Percentiles rank a stretch among this genome's conserved stretches.
phyloP scores from a whole-genome alignment of 2,888 invertebrate species.

The Agrotis puta region DNA sequence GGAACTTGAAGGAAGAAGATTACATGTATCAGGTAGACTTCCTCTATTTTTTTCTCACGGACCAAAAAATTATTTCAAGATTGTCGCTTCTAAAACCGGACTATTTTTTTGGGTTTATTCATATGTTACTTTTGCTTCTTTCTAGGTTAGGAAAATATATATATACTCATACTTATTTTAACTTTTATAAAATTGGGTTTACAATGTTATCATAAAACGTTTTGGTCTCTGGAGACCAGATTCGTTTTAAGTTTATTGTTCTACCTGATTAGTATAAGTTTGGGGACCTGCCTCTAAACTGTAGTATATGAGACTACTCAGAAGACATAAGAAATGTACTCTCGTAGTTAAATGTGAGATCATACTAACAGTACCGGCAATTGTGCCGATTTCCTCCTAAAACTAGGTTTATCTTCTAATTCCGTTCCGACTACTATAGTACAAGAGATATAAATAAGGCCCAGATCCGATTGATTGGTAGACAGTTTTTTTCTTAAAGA shows the following conservation, averaged over 20 bases:
- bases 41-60: neutral
- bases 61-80: neutral
- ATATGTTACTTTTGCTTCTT: neutral
- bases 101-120: neutral
- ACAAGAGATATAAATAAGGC: neutral
- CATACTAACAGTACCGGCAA: neutral
- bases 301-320: neutral
- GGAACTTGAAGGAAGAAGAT: neutral
- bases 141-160: neutral
- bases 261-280: constrained; percentile 2
- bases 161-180: too few relatives aligned
- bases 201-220: constrained; percentile 3
- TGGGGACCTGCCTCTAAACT: neutral
- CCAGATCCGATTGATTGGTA: neutral
- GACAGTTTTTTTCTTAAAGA: neutral
- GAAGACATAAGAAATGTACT: neutral
- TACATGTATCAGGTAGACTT: too few relatives aligned
- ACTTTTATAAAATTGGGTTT: neutral
- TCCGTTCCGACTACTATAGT: neutral
- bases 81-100: neutral
- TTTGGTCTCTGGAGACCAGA: neutral
- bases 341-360: neutral
- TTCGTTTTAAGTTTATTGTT: constrained; percentile 16
- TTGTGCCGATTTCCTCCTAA: neutral
- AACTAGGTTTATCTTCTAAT: neutral